phyloP scores from a whole-genome alignment of 2,113 vertebrate genomes.

The Aramus guarauna region DNA sequence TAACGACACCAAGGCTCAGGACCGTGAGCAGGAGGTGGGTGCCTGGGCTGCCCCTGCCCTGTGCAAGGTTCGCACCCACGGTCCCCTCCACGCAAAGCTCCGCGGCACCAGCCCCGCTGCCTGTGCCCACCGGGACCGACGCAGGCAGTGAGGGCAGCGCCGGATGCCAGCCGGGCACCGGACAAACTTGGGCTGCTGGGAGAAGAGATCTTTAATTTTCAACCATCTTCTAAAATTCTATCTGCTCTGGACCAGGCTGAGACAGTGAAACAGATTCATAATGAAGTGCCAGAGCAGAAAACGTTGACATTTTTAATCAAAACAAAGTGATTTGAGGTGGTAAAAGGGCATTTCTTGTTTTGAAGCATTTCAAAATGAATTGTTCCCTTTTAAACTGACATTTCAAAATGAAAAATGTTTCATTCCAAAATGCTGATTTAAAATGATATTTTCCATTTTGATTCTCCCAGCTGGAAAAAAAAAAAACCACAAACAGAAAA shows the following conservation, averaged over 20 bases:
- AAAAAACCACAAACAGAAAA: neutral
- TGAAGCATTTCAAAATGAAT: neutral
- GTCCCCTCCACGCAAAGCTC: too few relatives aligned
- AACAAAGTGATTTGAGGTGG: neutral
- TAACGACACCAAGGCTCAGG: neutral
- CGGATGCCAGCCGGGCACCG: neutral
- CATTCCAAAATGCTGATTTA: neutral
- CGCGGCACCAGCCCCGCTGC: fast-evolving
- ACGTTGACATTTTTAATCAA: neutral
- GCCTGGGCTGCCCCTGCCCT: neutral
- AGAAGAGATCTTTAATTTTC: neutral
- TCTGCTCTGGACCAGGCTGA: neutral
- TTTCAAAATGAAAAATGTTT: conserved; percentile 3
- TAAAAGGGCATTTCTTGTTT: conserved; percentile 20
- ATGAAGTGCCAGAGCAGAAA: neutral
- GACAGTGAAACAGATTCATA: neutral
- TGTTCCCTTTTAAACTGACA: neutral
- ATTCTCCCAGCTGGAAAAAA: neutral
- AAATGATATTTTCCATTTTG: conserved; percentile 5
- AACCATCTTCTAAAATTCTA: neutral
- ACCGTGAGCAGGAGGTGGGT: neutral
- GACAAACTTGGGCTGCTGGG: neutral
- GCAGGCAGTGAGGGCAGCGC: fast-evolving
- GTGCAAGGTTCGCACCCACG: fast-evolving
- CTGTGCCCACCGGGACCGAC: fast-evolving